phyloP scores from a whole-genome alignment of 2,888 invertebrate genomes.

The Tuta absoluta region DNA sequence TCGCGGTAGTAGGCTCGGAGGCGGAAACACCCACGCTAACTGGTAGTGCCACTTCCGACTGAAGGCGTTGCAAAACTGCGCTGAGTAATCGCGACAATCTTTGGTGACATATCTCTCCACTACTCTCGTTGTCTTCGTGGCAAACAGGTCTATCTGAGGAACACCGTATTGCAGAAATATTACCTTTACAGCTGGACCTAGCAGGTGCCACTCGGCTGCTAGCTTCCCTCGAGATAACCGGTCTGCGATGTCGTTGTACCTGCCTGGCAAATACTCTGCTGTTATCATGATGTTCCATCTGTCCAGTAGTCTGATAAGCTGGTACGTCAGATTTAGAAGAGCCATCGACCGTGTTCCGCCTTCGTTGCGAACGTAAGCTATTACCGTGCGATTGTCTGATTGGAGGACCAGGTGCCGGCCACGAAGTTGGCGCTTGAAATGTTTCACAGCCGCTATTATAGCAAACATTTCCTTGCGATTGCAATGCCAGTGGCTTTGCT shows the following conservation, averaged over 20 bases:
- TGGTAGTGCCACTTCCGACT: conserved; percentile 28
- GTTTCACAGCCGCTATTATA: not conserved
- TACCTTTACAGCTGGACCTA: not conserved
- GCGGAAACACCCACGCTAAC: conserved; percentile 27
- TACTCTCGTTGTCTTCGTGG: conserved; percentile 7
- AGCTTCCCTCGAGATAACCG: conserved; percentile 24
- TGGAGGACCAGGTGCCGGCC: not conserved
- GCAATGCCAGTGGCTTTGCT: conserved; percentile 9
- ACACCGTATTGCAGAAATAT: not conserved
- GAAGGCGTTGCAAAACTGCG: conserved; percentile 17
- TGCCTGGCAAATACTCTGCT: conserved; percentile 14
- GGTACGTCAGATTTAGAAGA: not conserved
- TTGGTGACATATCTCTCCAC: conserved; percentile 4
- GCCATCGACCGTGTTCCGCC: conserved; percentile 25
- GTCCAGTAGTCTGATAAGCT: not conserved
- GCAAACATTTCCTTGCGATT: conserved; percentile 19
- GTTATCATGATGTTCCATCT: not conserved
- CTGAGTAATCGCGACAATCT: conserved; percentile 10
- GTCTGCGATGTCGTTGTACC: conserved; percentile 14
- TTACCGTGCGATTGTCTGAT: conserved; percentile 13
- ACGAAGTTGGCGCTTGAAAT: conserved; percentile 29
- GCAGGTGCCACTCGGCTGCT: conserved; percentile 35
- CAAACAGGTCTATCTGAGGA: conserved; percentile 21
- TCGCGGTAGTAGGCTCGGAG: conserved; percentile 10
- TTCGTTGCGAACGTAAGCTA: conserved; percentile 27